phyloP scores from a whole-genome alignment of 2,113 vertebrate species.

The Epinephelus lanceolatus region DNA sequence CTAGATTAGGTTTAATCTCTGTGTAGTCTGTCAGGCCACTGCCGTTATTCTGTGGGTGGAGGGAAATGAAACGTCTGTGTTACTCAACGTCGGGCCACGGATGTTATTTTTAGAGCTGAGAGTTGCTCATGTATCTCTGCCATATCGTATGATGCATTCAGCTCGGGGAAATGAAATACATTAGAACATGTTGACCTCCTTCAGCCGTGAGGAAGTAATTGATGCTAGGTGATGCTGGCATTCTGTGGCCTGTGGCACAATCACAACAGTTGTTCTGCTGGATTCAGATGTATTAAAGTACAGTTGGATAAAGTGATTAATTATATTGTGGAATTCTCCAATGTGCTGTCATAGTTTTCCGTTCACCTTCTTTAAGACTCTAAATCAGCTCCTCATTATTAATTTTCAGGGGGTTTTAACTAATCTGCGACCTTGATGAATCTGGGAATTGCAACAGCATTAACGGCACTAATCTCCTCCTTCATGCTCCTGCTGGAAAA shows the following conservation, averaged over 20 bases:
- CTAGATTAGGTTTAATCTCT: conserved; percentile 51
- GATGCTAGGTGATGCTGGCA: conserved; percentile 71
- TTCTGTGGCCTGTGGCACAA: conserved; percentile 26
- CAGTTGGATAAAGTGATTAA: conserved; percentile 35
- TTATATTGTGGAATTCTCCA: neutral
- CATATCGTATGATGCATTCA: conserved; percentile 48
- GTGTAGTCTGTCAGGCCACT: neutral
- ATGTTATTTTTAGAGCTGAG: conserved; percentile 69
- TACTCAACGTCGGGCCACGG: neutral
- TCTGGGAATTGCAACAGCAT: conserved; percentile 16
- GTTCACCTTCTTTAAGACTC: conserved; percentile 15
- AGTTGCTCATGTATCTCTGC: conserved; percentile 49
- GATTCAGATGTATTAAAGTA: conserved; percentile 28
- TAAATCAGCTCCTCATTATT: conserved; percentile 10
- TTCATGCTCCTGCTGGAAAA: neutral
- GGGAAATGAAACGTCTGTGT: conserved; percentile 45
- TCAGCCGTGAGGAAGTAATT: conserved; percentile 74
- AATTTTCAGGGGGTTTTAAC: conserved; percentile 13
- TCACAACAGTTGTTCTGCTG: neutral
- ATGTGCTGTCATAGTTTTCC: neutral
- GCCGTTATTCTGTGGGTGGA: conserved; percentile 21
- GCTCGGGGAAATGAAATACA: conserved; percentile 48
- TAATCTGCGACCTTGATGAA: neutral
- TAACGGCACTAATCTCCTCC: conserved; percentile 1
- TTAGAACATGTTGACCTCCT: conserved; percentile 63